Base-by-base conservation (phyloP, 2,113 vertebrate genomes). In the Globicephala melas region DNA sequence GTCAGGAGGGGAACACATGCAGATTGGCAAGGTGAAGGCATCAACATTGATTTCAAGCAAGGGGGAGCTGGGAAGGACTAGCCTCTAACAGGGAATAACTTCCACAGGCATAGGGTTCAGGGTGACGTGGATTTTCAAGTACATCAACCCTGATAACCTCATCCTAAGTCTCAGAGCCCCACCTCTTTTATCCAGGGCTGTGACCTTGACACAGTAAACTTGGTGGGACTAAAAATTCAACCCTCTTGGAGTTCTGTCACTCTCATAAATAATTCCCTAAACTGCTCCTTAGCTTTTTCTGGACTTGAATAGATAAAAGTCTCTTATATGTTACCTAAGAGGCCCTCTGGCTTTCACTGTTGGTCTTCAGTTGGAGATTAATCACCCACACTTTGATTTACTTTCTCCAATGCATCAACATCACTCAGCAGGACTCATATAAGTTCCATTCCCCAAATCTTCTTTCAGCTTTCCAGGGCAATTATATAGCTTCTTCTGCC, bases 301-400 rank as follows among this genome's bases (percentile, higher is more conserved):
- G 68, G 63, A 60, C 20, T 55, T 89, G 3, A n/a, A 8, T 47
- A 85, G 36, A 81, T 83, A 70, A 81, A 86, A 86, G 44, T 81
- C 28, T 93, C 63, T 92, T 55, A 36, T 26, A 15, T 33, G 82
- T 85, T 92, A 10, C 67, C 58, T 84, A 55, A 74, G 15, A 93
- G 67, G 41, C 21, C 71, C 44, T 81, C 70, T 96, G 67, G 67
- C 25, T 96, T 71, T 86, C 28, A 76, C 9, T 38, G 53, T 82
- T 79, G 62, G 26, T 67, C 28, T 38, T 82, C 21, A 55, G 18
- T 23, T 84, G 58, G 38, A 96, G 85, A 96, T 95, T 91, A 95
- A 94, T 94, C 33, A 62, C 67, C 77, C 82, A 94, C 17, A 85
- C 5, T 89, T 96, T 53, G 53, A 94, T 85, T 93, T 71, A 85